A percentile compares a stretch with the other conserved stretches of the same genome.
Evolutionary conservation across 2,888 invertebrate species (phyloP).

Genomic region (Mechanitis messenoides): DNA sequence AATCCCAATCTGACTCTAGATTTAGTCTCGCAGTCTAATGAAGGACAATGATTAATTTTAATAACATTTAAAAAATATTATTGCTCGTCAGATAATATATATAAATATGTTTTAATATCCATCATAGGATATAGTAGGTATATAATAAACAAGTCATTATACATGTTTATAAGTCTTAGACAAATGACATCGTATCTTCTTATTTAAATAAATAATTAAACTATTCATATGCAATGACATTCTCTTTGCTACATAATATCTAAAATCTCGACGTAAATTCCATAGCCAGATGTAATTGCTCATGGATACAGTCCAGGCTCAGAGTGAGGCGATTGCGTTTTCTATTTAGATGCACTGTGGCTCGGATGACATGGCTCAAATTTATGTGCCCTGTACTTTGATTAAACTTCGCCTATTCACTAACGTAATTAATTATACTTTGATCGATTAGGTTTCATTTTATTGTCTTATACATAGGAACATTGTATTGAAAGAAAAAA

Average conservation of each 20-base stretch:
- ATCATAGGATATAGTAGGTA: too few relatives aligned
- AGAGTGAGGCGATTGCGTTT: constrained; percentile 4
- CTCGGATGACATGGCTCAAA: constrained; percentile 1
- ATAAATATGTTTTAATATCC: too few relatives aligned
- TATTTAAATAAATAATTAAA: too few relatives aligned
- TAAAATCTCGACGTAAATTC: not conserved
- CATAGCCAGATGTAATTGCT: constrained; percentile 2
- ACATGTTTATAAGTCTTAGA: too few relatives aligned
- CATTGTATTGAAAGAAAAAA: too few relatives aligned
- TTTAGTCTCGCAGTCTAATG: constrained; percentile 13
- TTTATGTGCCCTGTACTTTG: not conserved
- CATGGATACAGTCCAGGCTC: constrained; percentile 3
- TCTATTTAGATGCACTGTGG: constrained; percentile 3
- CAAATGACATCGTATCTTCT: too few relatives aligned
- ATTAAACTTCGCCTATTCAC: not conserved
- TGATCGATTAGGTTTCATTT: not conserved
- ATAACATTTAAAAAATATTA: too few relatives aligned
- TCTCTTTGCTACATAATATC: not conserved
- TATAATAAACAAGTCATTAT: too few relatives aligned
- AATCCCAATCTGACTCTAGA: constrained; percentile 54
- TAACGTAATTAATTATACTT: not conserved
- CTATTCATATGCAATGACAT: too few relatives aligned
- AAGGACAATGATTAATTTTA: too few relatives aligned
- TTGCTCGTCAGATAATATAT: too few relatives aligned
- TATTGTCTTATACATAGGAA: too few relatives aligned